Evolutionary conservation across 2,113 vertebrate genomes (phyloP).

Genomic region (Mastomys natalensis): DNA sequence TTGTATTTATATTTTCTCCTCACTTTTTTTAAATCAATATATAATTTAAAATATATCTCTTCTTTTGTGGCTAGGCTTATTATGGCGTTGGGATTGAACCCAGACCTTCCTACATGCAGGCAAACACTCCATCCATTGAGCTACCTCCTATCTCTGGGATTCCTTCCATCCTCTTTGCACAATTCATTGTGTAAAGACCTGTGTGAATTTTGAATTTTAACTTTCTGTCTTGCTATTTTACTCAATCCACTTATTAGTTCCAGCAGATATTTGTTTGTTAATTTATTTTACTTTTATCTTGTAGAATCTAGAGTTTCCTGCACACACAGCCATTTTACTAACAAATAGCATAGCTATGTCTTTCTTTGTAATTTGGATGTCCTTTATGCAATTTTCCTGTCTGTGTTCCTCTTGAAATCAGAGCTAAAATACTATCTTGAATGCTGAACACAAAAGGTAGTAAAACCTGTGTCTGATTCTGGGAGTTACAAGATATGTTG

Average conservation of each 20-base stretch:
- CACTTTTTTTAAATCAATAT: background rate
- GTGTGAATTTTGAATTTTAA: background rate
- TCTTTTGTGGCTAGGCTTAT: background rate
- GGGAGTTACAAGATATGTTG: background rate
- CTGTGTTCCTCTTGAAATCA: slow-evolving; percentile 25
- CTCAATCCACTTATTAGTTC: background rate
- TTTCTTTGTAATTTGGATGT: background rate
- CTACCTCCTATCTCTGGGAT: background rate
- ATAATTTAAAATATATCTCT: background rate
- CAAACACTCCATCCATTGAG: background rate
- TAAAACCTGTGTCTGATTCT: background rate
- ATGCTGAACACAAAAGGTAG: slow-evolving; percentile 14
- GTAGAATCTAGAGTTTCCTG: background rate
- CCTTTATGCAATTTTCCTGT: background rate
- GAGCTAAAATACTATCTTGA: background rate
- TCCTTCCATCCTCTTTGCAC: background rate
- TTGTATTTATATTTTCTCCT: background rate
- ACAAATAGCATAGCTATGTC: background rate
- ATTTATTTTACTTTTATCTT: background rate
- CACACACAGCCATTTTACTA: background rate
- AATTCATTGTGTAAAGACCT: background rate
- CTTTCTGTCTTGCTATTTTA: background rate
- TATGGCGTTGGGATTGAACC: background rate
- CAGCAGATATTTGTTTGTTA: background rate
- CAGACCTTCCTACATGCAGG: background rate